These are phyloP conservation scores for Bicyclus anynana DNA, from an alignment of 1,140 invertebrate species.

Conservation along the genomic window DNA sequence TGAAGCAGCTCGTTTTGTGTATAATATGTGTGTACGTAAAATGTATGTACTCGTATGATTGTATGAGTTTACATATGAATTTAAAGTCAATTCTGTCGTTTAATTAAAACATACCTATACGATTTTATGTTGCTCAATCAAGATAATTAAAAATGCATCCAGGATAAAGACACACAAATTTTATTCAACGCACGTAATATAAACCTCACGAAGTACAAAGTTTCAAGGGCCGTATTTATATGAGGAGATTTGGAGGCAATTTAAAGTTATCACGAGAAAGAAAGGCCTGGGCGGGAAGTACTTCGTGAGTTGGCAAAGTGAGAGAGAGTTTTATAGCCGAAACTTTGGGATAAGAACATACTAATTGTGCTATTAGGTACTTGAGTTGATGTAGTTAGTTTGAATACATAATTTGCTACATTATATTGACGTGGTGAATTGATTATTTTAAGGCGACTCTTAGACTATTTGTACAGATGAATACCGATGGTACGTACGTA, in stretches of 20 bases:
- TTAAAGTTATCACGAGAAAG: constrained; percentile 5
- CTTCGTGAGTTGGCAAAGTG: not conserved
- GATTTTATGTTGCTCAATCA: not conserved
- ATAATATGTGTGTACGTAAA: too few species aligned
- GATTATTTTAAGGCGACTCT: too few species aligned
- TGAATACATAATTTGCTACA: too few species aligned
- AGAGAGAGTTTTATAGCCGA: constrained; percentile 3
- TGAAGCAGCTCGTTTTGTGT: too few species aligned
- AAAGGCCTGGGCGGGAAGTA: not conserved
- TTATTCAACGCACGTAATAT: not conserved
- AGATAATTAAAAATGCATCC: not conserved
- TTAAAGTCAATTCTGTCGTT: too few species aligned
- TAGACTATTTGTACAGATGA: too few species aligned
- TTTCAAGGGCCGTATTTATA: constrained; percentile 5
- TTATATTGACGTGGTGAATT: not conserved
- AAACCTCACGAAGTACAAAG: not conserved
- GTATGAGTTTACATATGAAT: too few species aligned
- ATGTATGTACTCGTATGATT: too few species aligned
- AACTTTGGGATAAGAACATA: constrained; percentile 5
- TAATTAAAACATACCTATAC: too few species aligned
- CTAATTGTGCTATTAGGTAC: not conserved
- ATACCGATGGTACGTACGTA: too few species aligned
- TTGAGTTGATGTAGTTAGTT: not conserved
- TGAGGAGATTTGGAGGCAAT: constrained; percentile 8
- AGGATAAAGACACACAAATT: not conserved